These are phyloP conservation scores for Mola mola DNA, from an alignment of 2,113 vertebrate species.

Conservation along the genomic window DNA sequence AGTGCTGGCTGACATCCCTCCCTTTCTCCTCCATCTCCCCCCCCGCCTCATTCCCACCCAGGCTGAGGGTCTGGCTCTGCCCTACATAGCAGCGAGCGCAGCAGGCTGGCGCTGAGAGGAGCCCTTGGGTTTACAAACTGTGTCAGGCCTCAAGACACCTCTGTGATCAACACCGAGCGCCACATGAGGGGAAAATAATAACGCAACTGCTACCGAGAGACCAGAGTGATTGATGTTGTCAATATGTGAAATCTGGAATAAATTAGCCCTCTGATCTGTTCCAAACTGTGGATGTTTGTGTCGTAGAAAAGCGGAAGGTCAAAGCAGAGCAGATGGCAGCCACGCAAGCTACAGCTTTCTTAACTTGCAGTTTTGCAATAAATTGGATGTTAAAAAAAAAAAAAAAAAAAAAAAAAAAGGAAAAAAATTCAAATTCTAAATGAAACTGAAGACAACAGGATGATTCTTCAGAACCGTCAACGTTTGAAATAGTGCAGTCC, in stretches of 20 bases:
- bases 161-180: slow-evolving; percentile 69
- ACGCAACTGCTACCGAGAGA: slow-evolving; percentile 54
- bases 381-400: neutral
- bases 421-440: no score
- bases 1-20: slow-evolving; percentile 63
- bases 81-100: slow-evolving; percentile 79
- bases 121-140: slow-evolving; percentile 78
- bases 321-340: neutral
- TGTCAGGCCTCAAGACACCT: slow-evolving; percentile 80
- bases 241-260: slow-evolving; percentile 66
- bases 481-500: slow-evolving; percentile 10
- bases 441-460: no score
- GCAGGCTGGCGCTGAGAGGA: slow-evolving; percentile 73
- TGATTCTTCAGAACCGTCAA: neutral
- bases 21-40: neutral
- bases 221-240: slow-evolving; percentile 70
- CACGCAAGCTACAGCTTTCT: no score
- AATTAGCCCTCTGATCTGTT: slow-evolving; percentile 54
- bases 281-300: slow-evolving; percentile 54
- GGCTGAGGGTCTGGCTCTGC: slow-evolving; percentile 68
- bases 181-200: slow-evolving; percentile 49
- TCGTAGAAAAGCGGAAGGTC: slow-evolving; percentile 30
- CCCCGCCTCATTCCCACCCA: slow-evolving; percentile 30
- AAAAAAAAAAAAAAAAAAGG: no score
- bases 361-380: no score